Evolutionary conservation across 2,888 invertebrate genomes (phyloP), one percentile per base, ranked within the genome.

Genomic region (Spialia ferax): DNA sequence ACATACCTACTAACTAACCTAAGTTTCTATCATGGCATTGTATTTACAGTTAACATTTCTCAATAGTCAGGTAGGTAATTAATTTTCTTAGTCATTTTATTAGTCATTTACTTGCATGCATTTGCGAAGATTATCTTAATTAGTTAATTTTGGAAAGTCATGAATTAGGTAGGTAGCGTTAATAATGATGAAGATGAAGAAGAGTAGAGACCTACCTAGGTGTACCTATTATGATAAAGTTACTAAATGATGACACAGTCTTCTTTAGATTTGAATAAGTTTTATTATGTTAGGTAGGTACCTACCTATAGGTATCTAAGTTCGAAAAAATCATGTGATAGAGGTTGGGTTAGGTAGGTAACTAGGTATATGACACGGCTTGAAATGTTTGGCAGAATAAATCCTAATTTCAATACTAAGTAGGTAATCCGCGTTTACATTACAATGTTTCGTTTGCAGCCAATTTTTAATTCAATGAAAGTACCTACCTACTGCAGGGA

Each of bases 1-100:
- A n/a, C n/a, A n/a, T n/a, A n/a, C n/a, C n/a, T n/a, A n/a, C n/a
- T n/a, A n/a, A n/a, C n/a, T n/a, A n/a, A n/a, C n/a, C 42, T 42
- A 42, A 32, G 10, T 10, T 38, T 38, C n/a, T n/a, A 38, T 38
- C 4, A 5, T 38, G n/a, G n/a, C n/a, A 38, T 38, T 38, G n/a
- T 35, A 35, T 6, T 2, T 13, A 15, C 42, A 1, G 42, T 4
- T 61, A 50, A 18, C 13, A 32, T 29, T 60, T 45, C 26, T 26
- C 18, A 60, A 15, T 60, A 32, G 1, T 8, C 11, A 32, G 11
- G 10, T 32, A 59, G 45, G 26, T 60, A 45, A 26, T 10, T 22
- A n/a, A n/a, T n/a, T n/a, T n/a, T 48, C 32, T 61, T 7, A 61
- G 20, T 26, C 20, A 61, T n/a, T 61, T 50, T 32, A 48, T 50